Percentiles rank a stretch among this genome's conserved stretches.
Conservation (phyloP, 2,797 vertebrate species). For the Yasuhikotakia modesta region DNA sequence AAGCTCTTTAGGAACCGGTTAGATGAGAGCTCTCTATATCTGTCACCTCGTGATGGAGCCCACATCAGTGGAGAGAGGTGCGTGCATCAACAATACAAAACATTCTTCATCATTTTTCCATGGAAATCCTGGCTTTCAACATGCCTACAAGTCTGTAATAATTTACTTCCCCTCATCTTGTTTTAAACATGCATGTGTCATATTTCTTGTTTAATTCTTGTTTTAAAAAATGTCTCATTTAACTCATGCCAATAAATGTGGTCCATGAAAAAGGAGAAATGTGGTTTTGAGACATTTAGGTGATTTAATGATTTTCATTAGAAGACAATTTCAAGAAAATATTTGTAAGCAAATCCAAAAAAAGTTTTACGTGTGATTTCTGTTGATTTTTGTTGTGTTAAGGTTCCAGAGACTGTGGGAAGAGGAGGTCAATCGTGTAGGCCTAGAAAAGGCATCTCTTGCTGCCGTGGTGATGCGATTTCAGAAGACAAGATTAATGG, state of each 20-base stretch:
- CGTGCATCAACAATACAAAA: not conserved
- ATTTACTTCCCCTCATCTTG: not conserved
- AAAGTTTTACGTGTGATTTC: not conserved
- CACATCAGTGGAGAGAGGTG: conserved; percentile 76
- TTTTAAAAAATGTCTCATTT: no score
- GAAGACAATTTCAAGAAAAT: not conserved
- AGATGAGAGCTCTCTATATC: conserved; percentile 62
- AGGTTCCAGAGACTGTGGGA: conserved; percentile 78
- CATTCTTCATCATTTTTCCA: not conserved
- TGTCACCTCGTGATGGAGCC: conserved; percentile 73
- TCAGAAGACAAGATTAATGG: conserved; percentile 73
- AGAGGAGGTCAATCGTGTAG: conserved; percentile 72
- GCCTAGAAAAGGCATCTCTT: conserved; percentile 78
- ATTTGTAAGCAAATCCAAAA: not conserved
- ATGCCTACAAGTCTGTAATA: not conserved
- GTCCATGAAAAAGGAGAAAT: no score
- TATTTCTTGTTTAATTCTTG: not conserved
- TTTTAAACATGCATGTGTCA: not conserved
- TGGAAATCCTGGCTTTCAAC: not conserved
- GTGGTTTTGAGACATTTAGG: not conserved
- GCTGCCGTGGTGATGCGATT: conserved; percentile 70
- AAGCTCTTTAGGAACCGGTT: conserved; percentile 70
- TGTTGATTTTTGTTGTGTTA: conserved; percentile 27
- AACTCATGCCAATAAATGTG: no score
- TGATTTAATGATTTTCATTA: not conserved